Percentiles rank a stretch among this genome's conserved stretches.
Conservation (phyloP, 2,888 invertebrate genomes). For the Mallateleia sp. region DNA sequence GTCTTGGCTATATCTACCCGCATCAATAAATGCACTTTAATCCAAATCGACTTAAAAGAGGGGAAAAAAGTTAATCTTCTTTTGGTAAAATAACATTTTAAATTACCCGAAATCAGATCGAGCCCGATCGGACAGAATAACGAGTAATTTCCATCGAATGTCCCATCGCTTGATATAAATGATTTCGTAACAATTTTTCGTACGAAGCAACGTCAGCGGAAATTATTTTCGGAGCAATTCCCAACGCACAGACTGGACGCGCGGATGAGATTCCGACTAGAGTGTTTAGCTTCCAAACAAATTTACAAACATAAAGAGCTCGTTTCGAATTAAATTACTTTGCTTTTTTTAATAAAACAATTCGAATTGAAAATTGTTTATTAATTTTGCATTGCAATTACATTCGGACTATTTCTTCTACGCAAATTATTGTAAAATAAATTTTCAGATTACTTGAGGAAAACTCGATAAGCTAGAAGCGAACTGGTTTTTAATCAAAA, state of each 20-base stretch:
- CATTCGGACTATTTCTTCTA: no score
- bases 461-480: no score
- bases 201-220: conserved; percentile 15
- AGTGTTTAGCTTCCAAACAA: conserved; percentile 65
- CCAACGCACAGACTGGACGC: conserved; percentile 24
- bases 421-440: no score
- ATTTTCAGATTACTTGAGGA: no score
- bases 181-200: conserved; percentile 24
- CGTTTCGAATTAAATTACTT: conserved; percentile 23
- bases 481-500: no score
- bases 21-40: no score
- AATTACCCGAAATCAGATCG: conserved; percentile 42
- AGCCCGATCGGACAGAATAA: conserved; percentile 9
- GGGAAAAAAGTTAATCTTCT: no score
- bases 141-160: conserved; percentile 16
- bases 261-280: conserved; percentile 41
- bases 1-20: no score
- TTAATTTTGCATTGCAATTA: no score
- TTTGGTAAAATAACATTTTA: conserved; percentile 39
- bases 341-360: no score
- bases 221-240: conserved; percentile 57
- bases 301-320: conserved; percentile 40
- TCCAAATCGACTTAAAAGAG: no score
- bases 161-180: conserved; percentile 2
- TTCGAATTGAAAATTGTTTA: no score